Conservation (phyloP, 2,797 vertebrate genomes). For the Philypnodon macrostomus region DNA sequence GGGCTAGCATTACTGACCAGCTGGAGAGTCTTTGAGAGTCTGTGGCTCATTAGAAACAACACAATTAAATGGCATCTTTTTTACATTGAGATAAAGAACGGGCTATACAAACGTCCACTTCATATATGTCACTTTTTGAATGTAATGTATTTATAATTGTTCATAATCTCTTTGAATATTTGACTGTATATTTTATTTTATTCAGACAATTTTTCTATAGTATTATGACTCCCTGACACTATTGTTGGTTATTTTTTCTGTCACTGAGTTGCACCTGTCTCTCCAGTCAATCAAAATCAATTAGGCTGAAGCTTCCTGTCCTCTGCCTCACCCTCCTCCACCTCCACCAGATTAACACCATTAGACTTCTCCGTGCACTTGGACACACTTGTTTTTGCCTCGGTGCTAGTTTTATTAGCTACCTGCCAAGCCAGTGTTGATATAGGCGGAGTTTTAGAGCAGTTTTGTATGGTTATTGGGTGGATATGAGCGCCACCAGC, state of each 20-base stretch:
- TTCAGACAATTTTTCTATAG: too few relatives aligned
- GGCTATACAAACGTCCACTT: too few relatives aligned
- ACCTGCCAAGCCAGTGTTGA: background rate
- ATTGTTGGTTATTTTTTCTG: too few relatives aligned
- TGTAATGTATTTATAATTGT: too few relatives aligned
- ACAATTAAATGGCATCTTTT: too few relatives aligned
- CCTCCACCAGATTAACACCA: conserved; percentile 67
- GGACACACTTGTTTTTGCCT: conserved; percentile 50
- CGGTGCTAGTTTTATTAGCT: conserved; percentile 5
- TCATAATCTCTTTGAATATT: conserved; percentile 19
- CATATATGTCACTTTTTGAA: too few relatives aligned
- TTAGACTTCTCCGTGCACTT: conserved; percentile 62
- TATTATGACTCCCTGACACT: too few relatives aligned
- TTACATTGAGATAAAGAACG: background rate
- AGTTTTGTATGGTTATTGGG: conserved; percentile 31
- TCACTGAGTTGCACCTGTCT: conserved; percentile 18
- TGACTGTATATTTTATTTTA: too few relatives aligned
- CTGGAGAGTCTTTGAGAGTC: conserved; percentile 64
- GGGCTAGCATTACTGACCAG: conserved; percentile 64
- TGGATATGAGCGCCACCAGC: conserved; percentile 62
- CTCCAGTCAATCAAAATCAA: conserved; percentile 54
- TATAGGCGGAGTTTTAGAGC: background rate
- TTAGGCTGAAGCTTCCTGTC: conserved; percentile 66
- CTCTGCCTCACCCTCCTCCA: conserved; percentile 46
- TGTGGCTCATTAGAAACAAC: too few relatives aligned